A percentile compares a stretch with the other conserved stretches of the same genome.
Conservation (phyloP, 2,113 vertebrate genomes). For the Axis porcinus region DNA sequence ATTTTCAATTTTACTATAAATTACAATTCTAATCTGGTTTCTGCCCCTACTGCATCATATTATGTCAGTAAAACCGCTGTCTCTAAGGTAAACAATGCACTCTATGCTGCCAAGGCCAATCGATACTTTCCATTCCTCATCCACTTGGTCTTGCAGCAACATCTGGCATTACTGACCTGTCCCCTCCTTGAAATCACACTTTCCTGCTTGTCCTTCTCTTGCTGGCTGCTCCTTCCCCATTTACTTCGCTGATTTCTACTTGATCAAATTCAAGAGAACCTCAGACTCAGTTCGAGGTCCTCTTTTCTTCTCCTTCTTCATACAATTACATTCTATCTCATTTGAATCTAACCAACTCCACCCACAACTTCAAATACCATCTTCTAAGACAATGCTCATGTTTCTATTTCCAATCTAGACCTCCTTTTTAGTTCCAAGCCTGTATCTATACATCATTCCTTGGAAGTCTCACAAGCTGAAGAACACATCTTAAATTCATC, state of each 20-base stretch:
- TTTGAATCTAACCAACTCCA: not conserved
- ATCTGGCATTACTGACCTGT: not conserved
- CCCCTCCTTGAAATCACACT: not conserved
- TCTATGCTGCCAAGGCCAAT: not conserved
- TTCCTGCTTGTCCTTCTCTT: not conserved
- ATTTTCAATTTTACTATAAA: not conserved
- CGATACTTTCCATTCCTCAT: not conserved
- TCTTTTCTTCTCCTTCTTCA: not conserved
- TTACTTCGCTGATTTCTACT: not conserved
- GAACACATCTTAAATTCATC: not conserved
- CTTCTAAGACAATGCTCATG: not conserved
- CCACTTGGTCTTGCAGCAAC: not conserved
- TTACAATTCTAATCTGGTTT: not conserved
- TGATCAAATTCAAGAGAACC: not conserved
- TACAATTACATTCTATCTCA: not conserved
- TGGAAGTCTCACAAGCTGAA: not conserved
- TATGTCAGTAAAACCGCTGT: not conserved
- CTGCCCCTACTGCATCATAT: not conserved
- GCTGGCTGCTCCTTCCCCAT: not conserved
- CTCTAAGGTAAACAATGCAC: not conserved
- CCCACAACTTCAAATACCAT: not conserved
- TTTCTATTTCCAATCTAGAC: not conserved
- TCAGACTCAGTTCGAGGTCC: not conserved
- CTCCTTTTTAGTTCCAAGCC: not conserved
- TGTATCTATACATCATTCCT: not conserved